Evolutionary conservation across 2,113 vertebrate genomes (phyloP).

Genomic region (Saimiri boliviensis): DNA sequence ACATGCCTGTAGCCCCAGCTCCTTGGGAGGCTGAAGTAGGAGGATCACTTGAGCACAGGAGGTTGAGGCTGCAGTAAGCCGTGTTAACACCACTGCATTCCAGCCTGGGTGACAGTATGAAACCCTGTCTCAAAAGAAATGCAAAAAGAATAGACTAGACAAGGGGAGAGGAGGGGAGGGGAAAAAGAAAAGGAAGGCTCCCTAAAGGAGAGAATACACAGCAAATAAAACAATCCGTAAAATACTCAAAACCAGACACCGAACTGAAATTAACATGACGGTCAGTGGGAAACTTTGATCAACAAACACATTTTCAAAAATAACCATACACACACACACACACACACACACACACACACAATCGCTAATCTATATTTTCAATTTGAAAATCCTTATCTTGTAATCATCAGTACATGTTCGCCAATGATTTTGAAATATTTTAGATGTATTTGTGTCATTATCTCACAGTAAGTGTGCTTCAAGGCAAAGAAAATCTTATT

Average conservation of each 20-base stretch:
- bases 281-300: not conserved
- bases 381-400: not conserved
- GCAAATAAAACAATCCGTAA: not conserved
- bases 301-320: not conserved
- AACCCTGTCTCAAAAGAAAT: too few species aligned
- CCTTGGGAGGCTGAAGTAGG: too few species aligned
- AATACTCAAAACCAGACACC: not conserved
- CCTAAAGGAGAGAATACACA: not conserved
- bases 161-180: too few species aligned
- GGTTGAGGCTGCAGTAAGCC: too few species aligned
- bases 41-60: too few species aligned
- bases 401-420: not conserved
- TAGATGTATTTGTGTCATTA: not conserved
- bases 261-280: not conserved
- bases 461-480: not conserved
- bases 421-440: not conserved
- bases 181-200: not conserved
- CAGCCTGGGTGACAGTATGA: too few species aligned
- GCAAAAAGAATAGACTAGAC: too few species aligned
- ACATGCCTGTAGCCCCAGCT: too few species aligned
- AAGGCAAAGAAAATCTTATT: slow-evolving; percentile 24
- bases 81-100: too few species aligned
- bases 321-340: not conserved
- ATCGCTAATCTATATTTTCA: not conserved
- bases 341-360: not conserved